phyloP scores from a whole-genome alignment of 2,113 vertebrate genomes.

The Falcunculus frontatus region DNA sequence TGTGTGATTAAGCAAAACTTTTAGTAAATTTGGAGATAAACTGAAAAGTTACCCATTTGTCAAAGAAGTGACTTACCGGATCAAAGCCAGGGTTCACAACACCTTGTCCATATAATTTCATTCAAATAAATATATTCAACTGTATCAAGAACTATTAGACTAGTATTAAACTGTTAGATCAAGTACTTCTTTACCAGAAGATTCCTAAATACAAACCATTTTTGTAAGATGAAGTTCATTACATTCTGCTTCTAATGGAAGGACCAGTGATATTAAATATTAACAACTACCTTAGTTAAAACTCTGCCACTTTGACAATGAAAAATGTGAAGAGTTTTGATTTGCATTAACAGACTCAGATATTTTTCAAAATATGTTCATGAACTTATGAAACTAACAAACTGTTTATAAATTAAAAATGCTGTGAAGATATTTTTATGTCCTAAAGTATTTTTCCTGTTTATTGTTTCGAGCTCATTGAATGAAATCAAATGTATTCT shows the following conservation, averaged over 20 bases:
- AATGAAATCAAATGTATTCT: neutral
- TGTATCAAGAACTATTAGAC: neutral
- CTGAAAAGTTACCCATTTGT: neutral
- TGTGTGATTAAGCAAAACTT: neutral
- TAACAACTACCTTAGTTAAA: neutral
- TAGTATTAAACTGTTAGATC: neutral
- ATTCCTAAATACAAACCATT: neutral
- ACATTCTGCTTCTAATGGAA: neutral
- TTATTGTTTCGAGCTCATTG: neutral
- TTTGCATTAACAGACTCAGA: neutral
- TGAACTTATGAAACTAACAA: neutral
- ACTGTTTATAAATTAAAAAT: neutral
- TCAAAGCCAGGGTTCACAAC: neutral
- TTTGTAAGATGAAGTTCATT: neutral
- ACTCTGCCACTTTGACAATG: neutral
- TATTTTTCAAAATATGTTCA: neutral
- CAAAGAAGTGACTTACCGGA: neutral
- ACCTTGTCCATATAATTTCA: neutral
- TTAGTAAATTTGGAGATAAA: neutral
- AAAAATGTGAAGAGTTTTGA: neutral
- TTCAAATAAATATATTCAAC: neutral
- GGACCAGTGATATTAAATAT: neutral
- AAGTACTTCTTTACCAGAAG: neutral
- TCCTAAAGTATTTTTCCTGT: neutral
- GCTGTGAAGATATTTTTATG: neutral